Evolutionary conservation across 2,797 vertebrate species (phyloP), one percentile per base, ranked within the genome.

Genomic region (Melanotaenia parkinsoni): DNA sequence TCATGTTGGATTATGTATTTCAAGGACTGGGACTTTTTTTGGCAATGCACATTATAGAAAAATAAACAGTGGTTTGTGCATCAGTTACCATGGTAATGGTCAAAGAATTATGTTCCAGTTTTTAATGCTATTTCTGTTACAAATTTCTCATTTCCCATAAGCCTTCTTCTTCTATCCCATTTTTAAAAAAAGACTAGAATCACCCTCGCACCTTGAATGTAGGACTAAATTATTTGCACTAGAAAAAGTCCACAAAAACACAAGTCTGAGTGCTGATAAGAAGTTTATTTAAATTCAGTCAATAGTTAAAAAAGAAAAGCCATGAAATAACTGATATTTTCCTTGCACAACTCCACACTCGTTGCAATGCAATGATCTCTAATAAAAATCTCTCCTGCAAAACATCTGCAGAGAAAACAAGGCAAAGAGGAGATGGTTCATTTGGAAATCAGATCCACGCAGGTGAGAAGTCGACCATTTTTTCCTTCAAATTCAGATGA

Each of bases 251-350:
- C 4, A 30, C 59, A 68, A 64, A 66, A 64, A 65, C 40, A 73
- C 11, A 54, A 51, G 53, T 58, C 61, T 65, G 43, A 80, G 72
- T 84, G 85, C 81, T 84, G 89, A 83, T 84, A 82, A 74, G 66
- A 89, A 77, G 62, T 94, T 94, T 93, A 93, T 93, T 94, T 92
- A n/a, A 88, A 67, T 88, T 89, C 80, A 79, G 86, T 92, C 89
- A 85, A 82, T 74, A 54, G 40, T 50, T 54, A 74, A 77, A 72
- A 82, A 79, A 79, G 68, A 80, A 77, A 83, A 81, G 71, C 72
- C 70, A 79, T 74, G 67, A 75, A 68, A 81, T 72, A 86, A 62
- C 71, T 85, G 65, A 74, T 76, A 76, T 76, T 79, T 71, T 77
- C 54, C 83, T 88, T 78, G 18, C 79, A 89, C 77, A 89, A 74